Evolutionary conservation across 2,888 invertebrate genomes (phyloP), one percentile per base, ranked within the genome.

Genomic region (Caenorhabditis sp.): DNA sequence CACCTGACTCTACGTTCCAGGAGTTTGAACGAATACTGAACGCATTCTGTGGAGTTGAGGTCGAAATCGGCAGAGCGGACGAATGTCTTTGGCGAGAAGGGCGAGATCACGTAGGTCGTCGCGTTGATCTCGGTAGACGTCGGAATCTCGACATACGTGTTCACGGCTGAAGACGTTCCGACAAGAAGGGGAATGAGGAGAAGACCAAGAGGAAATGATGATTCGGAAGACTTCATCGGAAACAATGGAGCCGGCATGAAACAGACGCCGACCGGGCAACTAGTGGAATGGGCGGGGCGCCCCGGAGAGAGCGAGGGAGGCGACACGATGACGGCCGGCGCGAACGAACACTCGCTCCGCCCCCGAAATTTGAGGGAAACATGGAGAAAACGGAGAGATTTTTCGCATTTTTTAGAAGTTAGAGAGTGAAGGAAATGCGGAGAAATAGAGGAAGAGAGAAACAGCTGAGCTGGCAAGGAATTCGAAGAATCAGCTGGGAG

Each of bases 1-100:
- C 37, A 87, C 87, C 72, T 85, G 76, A 83, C 83, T 47, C 80
- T 55, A 40, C 58, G 70, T 35, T 85, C 85, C 69, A 67, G 55
- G 6, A 87, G 69, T 37, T 70, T 69, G 82, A 79, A 87, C 11
- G 69, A 65, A 47, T 65, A 87, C 74, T 87, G 84, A 13, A 85
- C 53, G 55, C 87, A 87, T 24, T 53, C 35, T 13, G 77, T 80
- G 35, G 70, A 61, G 32, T 82, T 85, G 37, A 87, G 50, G 9
- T 65, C 62, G 70, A 87, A 85, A 18, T 83, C 82, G 18, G 81
- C 84, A 1, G 85, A 81, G 32, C 65, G 64, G 44, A 84, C 69
- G 81, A 85, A 85, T 2, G 72, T 50, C 28, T 77, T 72, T 5
- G 83, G 74, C 8, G 78, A 61, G 44, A 84, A 69, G 8, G 72